Percentiles rank a stretch among this genome's conserved stretches.
Evolutionary conservation across 2,113 vertebrate genomes (phyloP).

Genomic region (Drymodes brunneopygia): DNA sequence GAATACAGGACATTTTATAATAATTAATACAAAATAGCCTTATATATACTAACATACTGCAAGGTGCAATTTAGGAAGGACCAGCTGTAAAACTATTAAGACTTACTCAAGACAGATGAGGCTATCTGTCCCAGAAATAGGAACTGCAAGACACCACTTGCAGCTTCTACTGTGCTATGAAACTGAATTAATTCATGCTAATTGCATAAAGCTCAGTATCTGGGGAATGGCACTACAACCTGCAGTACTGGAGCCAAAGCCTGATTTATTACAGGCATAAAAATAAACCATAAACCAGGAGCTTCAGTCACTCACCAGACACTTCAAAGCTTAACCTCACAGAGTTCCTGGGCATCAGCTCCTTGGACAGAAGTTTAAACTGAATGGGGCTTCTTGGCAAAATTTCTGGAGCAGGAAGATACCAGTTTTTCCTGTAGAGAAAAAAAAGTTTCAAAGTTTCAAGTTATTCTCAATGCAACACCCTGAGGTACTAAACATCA

Average conservation of each 20-base stretch:
- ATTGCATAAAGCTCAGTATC: not conserved
- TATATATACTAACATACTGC: not conserved
- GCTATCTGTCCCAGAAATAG: not conserved
- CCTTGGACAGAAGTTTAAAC: conserved; percentile 84
- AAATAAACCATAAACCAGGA: not conserved
- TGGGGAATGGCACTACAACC: not conserved
- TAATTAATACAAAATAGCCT: not conserved
- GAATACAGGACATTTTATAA: not conserved
- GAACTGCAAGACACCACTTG: not conserved
- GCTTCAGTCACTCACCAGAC: conserved; percentile 73
- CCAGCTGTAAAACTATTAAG: not conserved
- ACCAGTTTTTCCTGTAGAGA: conserved; percentile 89
- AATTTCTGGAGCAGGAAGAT: conserved; percentile 85
- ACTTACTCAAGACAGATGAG: not conserved
- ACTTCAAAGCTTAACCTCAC: conserved; percentile 85
- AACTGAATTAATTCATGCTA: not conserved
- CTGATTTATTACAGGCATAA: not conserved
- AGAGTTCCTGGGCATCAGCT: conserved; percentile 79
- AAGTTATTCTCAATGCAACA: not conserved
- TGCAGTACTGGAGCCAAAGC: not conserved
- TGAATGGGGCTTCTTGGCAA: conserved; percentile 76
- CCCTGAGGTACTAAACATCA: not conserved
- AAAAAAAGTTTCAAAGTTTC: not conserved
- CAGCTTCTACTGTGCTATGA: not conserved
- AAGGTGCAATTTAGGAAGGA: not conserved